Percentiles rank a stretch among this genome's conserved stretches.
Evolutionary conservation across 2,888 invertebrate genomes (phyloP).

Genomic region (Hyposoter dolosus): DNA sequence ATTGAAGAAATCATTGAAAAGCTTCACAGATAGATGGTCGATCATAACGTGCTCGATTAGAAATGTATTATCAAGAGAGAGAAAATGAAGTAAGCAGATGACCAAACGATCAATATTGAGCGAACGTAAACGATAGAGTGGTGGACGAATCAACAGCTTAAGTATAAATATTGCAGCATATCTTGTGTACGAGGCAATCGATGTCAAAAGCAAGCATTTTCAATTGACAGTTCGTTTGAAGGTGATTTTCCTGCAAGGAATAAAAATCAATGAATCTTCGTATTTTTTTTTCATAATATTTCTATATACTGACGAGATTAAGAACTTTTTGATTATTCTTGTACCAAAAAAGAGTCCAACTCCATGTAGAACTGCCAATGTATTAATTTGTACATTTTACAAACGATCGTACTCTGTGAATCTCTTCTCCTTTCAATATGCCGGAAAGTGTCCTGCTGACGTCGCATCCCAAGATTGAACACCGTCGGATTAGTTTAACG

Average conservation of each 20-base stretch:
- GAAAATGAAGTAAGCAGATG: constrained; percentile 72
- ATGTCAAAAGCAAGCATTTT: background rate
- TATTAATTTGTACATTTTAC: constrained; percentile 17
- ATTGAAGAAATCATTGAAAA: constrained; percentile 36
- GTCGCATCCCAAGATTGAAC: constrained; percentile 79
- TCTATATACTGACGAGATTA: background rate
- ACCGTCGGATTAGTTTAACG: constrained; percentile 74
- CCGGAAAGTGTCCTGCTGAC: constrained; percentile 81
- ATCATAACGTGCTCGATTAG: background rate
- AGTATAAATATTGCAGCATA: constrained; percentile 73
- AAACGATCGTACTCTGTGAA: constrained; percentile 65
- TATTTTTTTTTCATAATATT: background rate
- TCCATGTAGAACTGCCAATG: background rate
- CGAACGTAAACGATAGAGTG: constrained; percentile 57
- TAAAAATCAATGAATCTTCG: background rate
- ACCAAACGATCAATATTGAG: constrained; percentile 78
- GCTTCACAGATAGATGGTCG: background rate
- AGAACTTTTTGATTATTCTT: background rate
- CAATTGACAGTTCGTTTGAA: background rate
- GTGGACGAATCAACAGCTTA: constrained; percentile 73
- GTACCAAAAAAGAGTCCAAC: background rate
- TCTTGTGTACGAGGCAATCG: background rate
- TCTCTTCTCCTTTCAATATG: constrained; percentile 78
- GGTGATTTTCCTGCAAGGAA: background rate
- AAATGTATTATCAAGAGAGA: constrained; percentile 54